phyloP scores from a whole-genome alignment of 92 coral and sea anemone species.

The Epizoanthus stellaris region DNA sequence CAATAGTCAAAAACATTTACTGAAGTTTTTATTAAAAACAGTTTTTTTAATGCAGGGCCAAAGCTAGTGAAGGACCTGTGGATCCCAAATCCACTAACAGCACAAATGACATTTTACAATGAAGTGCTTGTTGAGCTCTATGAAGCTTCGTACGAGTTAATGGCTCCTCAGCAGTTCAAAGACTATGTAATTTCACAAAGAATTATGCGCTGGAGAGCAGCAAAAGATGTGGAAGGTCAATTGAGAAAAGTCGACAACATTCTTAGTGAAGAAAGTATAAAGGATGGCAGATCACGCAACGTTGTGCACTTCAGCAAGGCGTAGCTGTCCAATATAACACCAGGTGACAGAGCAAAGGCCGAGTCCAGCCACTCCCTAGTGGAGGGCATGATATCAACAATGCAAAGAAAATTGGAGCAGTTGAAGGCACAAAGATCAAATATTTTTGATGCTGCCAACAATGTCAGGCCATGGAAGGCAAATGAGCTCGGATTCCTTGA shows the following conservation, averaged over 20 bases:
- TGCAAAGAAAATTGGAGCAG: not conserved
- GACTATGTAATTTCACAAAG: slow-evolving; percentile 32
- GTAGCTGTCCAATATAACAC: not conserved
- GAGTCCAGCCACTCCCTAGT: slow-evolving; percentile 28
- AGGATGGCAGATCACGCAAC: slow-evolving; percentile 23
- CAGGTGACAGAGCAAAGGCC: slow-evolving; percentile 39
- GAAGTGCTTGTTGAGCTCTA: slow-evolving; percentile 17
- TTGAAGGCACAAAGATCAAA: slow-evolving; percentile 22
- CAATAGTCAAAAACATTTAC: not conserved
- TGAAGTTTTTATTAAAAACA: not conserved
- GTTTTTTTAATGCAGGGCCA: slow-evolving; percentile 6
- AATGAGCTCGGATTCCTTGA: slow-evolving; percentile 39
- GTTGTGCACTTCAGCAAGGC: slow-evolving; percentile 27
- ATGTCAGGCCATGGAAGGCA: slow-evolving; percentile 35
- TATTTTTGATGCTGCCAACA: slow-evolving; percentile 21
- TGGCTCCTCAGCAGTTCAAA: slow-evolving; percentile 29
- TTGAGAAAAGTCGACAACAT: slow-evolving; percentile 8
- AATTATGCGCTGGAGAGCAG: slow-evolving; percentile 17
- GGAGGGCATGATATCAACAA: not conserved
- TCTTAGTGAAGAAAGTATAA: slow-evolving; percentile 22
- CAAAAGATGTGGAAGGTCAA: slow-evolving; percentile 12
- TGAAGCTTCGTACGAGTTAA: not conserved
- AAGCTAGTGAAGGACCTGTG: slow-evolving; percentile 41
- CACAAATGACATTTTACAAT: slow-evolving; percentile 19
- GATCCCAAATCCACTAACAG: slow-evolving; percentile 42